Conservation (phyloP, 2,797 vertebrate species). For the Pseudomugil gertrudae region DNA sequence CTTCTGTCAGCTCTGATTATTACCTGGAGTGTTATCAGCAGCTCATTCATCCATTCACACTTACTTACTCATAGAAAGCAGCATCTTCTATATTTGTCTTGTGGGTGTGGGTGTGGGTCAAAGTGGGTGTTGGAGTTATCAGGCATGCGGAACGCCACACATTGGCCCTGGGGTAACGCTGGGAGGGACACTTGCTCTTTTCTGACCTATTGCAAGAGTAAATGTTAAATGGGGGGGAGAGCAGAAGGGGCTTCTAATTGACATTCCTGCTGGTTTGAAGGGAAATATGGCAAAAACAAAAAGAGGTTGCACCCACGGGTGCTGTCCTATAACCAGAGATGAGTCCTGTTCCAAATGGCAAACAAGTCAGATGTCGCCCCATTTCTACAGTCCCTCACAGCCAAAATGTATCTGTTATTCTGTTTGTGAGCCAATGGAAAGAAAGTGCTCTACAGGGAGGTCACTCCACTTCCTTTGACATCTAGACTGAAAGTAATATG, state of each 20-base stretch:
- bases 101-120: constrained; percentile 10
- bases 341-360: constrained; percentile 73
- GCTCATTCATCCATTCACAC: constrained; percentile 27
- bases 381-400: constrained; percentile 60
- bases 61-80: constrained; percentile 25
- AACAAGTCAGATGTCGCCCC: constrained; percentile 66
- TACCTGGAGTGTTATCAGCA: constrained; percentile 37
- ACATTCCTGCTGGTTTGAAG: constrained; percentile 77
- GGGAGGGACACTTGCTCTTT: constrained; percentile 82
- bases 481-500: constrained; percentile 40
- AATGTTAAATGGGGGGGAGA: constrained; percentile 78
- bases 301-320: constrained; percentile 72
- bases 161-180: constrained; percentile 67
- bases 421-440: constrained; percentile 59
- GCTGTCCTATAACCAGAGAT: constrained; percentile 77
- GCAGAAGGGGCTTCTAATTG: constrained; percentile 74
- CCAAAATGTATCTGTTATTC: constrained; percentile 67
- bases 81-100: constrained; percentile 16
- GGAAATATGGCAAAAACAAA: constrained; percentile 58
- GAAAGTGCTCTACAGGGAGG: constrained; percentile 41
- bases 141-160: constrained; percentile 66
- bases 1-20: constrained; percentile 47
- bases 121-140: constrained; percentile 47
- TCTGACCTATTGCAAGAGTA: constrained; percentile 82
- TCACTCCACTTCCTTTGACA: constrained; percentile 31